Evolutionary conservation across 2,888 invertebrate species (phyloP).

Genomic region (Nymphalis c-album): DNA sequence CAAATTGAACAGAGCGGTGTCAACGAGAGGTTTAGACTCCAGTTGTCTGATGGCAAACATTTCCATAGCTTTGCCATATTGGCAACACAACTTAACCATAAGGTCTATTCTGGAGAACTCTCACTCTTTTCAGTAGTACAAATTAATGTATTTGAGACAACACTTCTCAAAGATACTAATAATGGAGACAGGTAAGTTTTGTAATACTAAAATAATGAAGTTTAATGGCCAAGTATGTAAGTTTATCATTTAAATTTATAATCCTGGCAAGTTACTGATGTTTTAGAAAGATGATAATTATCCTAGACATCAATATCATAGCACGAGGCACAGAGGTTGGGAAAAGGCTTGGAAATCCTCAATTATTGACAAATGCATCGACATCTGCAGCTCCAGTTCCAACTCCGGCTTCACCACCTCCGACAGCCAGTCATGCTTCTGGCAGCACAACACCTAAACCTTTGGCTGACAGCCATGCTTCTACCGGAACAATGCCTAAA

Average conservation of each 20-base stretch:
- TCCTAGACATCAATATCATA: constrained; percentile 89
- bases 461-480: constrained; percentile 38
- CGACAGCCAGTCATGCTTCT: constrained; percentile 37
- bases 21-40: constrained; percentile 88
- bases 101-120: constrained; percentile 84
- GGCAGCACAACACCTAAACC: neutral
- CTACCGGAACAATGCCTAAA: constrained; percentile 41
- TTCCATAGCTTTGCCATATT: constrained; percentile 95
- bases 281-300: constrained; percentile 90
- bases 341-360: constrained; percentile 89
- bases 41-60: constrained; percentile 93
- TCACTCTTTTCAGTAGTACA: constrained; percentile 88
- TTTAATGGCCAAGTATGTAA: too few relatives aligned
- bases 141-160: constrained; percentile 90
- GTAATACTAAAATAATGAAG: neutral
- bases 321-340: constrained; percentile 87
- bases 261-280: neutral
- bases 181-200: constrained; percentile 85
- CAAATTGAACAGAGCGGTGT: constrained; percentile 85
- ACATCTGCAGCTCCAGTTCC: constrained; percentile 47
- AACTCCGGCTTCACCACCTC: constrained; percentile 48
- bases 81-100: constrained; percentile 86
- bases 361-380: constrained; percentile 81
- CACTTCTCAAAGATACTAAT: constrained; percentile 87
- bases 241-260: too few relatives aligned